These are phyloP conservation scores for Pseudoips prasinana DNA, from an alignment of 2,888 invertebrate genomes.

Conservation along the genomic window DNA sequence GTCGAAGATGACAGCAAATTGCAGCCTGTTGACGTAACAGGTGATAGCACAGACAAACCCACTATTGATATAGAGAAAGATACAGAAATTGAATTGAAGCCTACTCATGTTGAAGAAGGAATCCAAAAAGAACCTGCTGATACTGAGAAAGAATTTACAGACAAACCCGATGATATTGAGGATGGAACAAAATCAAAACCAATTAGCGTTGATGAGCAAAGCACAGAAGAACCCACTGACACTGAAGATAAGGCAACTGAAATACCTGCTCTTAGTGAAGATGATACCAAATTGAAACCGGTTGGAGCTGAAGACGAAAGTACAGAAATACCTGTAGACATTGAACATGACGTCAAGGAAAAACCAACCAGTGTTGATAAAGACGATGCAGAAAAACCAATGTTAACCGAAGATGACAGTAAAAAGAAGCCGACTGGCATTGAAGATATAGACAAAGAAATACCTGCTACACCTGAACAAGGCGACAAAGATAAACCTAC, in stretches of 20 bases:
- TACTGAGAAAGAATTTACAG: not conserved
- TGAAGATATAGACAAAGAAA: constrained; percentile 3
- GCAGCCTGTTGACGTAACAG: too few relatives aligned
- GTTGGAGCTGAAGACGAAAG: constrained; percentile 1
- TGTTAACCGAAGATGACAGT: not conserved
- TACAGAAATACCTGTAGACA: constrained; percentile 1
- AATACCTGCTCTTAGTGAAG: constrained; percentile 1
- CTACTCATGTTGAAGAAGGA: not conserved
- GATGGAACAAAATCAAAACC: not conserved
- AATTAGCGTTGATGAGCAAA: not conserved
- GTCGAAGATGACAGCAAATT: not conserved
- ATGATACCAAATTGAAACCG: not conserved
- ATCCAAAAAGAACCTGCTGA: not conserved
- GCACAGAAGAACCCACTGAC: not conserved
- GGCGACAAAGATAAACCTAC: constrained; percentile 5
- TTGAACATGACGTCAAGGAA: constrained; percentile 5
- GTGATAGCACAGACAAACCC: too few relatives aligned
- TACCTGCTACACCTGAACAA: constrained; percentile 4
- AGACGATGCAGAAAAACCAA: constrained; percentile 8
- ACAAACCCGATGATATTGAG: constrained; percentile 1
- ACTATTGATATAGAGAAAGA: too few relatives aligned
- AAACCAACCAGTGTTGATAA: constrained; percentile 8
- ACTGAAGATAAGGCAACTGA: not conserved
- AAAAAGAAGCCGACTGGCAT: not conserved
- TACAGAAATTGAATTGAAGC: not conserved